Evolutionary conservation across 2,113 vertebrate genomes (phyloP), one percentile per base, ranked within the genome.

Genomic region (Hirundichthys speculiger): DNA sequence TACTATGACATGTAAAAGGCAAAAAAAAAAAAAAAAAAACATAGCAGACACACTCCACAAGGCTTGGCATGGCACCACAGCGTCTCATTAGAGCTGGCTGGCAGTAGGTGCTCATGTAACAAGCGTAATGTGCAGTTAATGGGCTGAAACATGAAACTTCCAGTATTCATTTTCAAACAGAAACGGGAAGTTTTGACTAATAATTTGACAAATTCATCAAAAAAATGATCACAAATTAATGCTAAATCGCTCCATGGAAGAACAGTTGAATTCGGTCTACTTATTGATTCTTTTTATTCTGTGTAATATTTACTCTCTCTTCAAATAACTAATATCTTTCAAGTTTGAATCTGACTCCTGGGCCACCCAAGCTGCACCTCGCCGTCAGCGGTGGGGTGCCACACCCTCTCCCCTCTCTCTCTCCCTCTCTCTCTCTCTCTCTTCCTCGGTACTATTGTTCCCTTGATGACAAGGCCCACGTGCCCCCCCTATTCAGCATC

Each of bases 401-500:
- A 80, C 81, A 56, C 84, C 82, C 83, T 67, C 69, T 27, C 61
- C 72, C n/a, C n/a, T 22, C 73, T 34, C 55, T 42, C 54, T 42
- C 64, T 60, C 52, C 61, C 61, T 53, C 40, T 22, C 73, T 34
- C 55, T 42, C 54, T 22, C 73, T 34, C 55, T 42, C 54, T 42
- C 64, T 60, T 55, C 61, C 61, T 53, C 40, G 5, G 63, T 25
- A 69, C 75, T 54, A 85, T 92, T 93, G 90, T 93, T 89, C 79
- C 50, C 42, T 24, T 59, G 50, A 77, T 91, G 88, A 91, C 89
- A 88, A 79, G 88, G 59, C 83, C 86, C 91, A 90, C 92, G 90
- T 93, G 91, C 81, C 90, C 87, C 77, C 30, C 64, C 85, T 66
- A 86, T 90, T 92, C 86, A 91, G 57, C 74, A 55, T 83, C 80